These are phyloP conservation scores for Pelosia muscerda DNA, from an alignment of 2,888 invertebrate species.

Conservation along the genomic window DNA sequence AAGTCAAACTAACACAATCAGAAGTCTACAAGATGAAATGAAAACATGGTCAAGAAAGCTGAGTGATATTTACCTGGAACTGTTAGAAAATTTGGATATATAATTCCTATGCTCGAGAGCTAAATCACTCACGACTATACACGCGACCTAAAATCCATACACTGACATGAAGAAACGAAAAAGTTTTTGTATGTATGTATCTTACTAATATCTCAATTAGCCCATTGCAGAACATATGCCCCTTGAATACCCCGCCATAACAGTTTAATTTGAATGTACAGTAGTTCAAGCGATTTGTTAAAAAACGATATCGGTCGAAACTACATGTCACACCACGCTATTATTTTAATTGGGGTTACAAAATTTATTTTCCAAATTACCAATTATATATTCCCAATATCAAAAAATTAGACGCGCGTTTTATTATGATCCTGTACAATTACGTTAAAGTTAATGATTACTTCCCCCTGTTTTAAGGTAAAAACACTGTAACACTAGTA, in stretches of 20 bases:
- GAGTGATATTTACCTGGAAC: background rate
- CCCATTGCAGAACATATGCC: background rate
- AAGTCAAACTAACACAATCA: no score
- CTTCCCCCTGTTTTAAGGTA: background rate
- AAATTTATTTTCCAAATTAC: no score
- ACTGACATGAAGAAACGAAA: background rate
- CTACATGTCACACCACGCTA: background rate
- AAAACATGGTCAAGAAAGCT: constrained; percentile 44
- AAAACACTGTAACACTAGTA: background rate
- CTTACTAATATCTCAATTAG: background rate
- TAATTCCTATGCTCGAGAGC: background rate
- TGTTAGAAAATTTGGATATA: background rate
- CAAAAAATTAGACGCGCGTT: no score
- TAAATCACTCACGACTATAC: background rate
- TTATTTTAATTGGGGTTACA: no score
- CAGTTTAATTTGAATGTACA: no score
- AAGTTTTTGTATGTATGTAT: background rate
- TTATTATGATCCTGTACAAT: no score
- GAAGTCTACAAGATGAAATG: background rate
- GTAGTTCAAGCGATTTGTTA: background rate
- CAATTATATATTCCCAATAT: no score
- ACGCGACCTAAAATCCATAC: background rate
- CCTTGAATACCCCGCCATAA: background rate
- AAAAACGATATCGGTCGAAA: background rate
- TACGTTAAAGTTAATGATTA: background rate